Evolutionary conservation across 2,113 vertebrate genomes (phyloP), one percentile per base, ranked within the genome.

Genomic region (Callaeas wilsoni): DNA sequence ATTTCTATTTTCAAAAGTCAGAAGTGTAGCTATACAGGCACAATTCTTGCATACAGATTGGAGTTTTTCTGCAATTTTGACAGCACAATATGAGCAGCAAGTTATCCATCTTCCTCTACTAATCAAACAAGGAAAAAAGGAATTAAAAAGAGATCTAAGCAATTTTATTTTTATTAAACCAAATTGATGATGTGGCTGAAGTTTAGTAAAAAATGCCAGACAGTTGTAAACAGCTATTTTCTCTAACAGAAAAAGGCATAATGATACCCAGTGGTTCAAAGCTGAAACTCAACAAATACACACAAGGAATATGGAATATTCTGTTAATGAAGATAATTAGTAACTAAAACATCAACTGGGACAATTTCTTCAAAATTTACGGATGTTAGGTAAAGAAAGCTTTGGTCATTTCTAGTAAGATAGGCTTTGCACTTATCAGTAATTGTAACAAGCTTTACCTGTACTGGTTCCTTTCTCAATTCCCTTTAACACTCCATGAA

Each of bases 181-280:
- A 78, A 93, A 62, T 32, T 52, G 21, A 74, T 87, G 56, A 37
- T 68, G 52, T 0, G 0, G 47, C 25, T 92, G 80, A 96, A 91
- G 70, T 68, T 87, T n/a, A 60, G 49, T 23, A 79, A 44, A 87
- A 93, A 94, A 91, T 82, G 8, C 32, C 77, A 91, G 39, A 41
- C 16, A 93, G 52, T 89, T 84, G 81, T 21, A 92, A 86, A 92
- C 33, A 93, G 64, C 76, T 81, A 50, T 81, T 92, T 89, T 91
- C n/a, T 89, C 47, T 53, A 84, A 68, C 32, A 84, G 73, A 62
- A 92, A 88, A 89, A 84, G 55, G 32, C 46, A 89, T 84, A 80
- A 93, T 68, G 53, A 78, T 84, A 89, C 69, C 64, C 33, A 92
- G 6, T 11, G 35, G 68, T 64, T 81, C 62, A 49, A 90, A 87